Percentiles rank a stretch among this genome's conserved stretches.
Evolutionary conservation across 2,113 vertebrate species (phyloP).

Genomic region (Aegotheles bennettii): DNA sequence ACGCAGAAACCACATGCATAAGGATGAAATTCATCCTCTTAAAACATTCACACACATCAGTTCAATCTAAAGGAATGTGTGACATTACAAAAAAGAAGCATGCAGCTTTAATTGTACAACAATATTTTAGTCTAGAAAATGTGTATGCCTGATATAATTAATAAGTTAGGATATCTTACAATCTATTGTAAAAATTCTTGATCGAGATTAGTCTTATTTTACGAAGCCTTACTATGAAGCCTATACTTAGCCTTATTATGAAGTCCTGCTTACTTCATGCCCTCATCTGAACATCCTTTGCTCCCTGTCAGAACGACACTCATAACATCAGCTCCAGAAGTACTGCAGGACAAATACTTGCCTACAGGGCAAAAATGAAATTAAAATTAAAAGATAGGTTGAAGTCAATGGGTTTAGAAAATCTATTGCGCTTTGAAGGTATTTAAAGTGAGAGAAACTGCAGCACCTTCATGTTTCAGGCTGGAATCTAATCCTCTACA

Average conservation of each 20-base stretch:
- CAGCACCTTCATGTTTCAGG: background rate
- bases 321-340: background rate
- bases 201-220: background rate
- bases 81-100: background rate
- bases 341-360: background rate
- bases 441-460: background rate
- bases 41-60: background rate
- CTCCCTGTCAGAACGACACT: background rate
- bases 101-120: background rate
- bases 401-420: background rate
- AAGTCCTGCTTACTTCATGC: background rate
- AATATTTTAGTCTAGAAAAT: background rate
- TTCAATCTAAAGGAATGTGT: background rate
- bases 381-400: background rate
- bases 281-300: background rate
- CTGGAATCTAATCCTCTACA: background rate
- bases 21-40: background rate
- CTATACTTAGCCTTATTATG: background rate
- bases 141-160: background rate
- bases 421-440: background rate
- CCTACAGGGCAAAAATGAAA: background rate
- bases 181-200: background rate
- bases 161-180: background rate
- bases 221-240: too few species aligned
- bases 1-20: background rate